Evolutionary conservation across 2,797 vertebrate species (phyloP).

Genomic region (Acanthopagrus latus): DNA sequence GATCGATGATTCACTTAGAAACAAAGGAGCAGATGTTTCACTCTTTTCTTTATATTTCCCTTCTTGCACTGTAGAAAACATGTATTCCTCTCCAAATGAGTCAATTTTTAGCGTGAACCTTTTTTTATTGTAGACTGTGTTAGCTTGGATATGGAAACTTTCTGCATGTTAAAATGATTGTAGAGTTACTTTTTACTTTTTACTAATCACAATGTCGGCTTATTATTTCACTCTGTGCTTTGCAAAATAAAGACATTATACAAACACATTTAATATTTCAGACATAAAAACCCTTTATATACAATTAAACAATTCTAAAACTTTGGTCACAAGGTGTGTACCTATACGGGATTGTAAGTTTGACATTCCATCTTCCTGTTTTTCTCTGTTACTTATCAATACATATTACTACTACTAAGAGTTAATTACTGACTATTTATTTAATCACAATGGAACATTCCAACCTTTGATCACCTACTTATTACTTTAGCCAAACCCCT

Average conservation of each 20-base stretch:
- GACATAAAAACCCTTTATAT: not conserved
- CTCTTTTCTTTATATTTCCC: not conserved
- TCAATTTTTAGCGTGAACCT: not conserved
- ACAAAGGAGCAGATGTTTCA: not conserved
- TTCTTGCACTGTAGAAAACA: not conserved
- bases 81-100: not conserved
- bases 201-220: too few relatives aligned
- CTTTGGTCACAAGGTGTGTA: not conserved
- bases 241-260: not conserved
- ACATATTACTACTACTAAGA: too few relatives aligned
- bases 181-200: too few relatives aligned
- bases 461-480: not conserved
- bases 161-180: not conserved
- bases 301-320: not conserved
- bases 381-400: not conserved
- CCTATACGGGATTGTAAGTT: not conserved
- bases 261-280: conserved; percentile 5
- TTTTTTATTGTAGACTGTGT: not conserved
- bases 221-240: not conserved
- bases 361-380: not conserved
- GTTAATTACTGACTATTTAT: not conserved
- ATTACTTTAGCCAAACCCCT: not conserved
- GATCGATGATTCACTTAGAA: not conserved
- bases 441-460: not conserved
- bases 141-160: not conserved